phyloP scores from a whole-genome alignment of 2,888 invertebrate genomes.

The Sycophila texana region DNA sequence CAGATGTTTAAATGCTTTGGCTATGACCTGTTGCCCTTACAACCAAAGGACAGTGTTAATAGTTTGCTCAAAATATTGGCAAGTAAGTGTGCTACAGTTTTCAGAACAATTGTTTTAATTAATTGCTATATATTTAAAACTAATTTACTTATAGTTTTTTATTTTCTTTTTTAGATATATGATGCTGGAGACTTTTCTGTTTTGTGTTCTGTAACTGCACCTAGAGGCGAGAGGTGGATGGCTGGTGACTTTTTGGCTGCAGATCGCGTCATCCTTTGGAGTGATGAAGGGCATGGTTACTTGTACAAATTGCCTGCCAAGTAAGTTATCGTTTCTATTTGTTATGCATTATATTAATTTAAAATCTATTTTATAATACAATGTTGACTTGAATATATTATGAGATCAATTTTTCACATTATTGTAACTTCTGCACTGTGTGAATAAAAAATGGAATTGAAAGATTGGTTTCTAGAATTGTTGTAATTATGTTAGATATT shows the following conservation, averaged over 20 bases:
- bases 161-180: conserved; percentile 78
- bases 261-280: conserved; percentile 95
- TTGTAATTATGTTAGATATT: conserved; percentile 32
- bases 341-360: conserved; percentile 2
- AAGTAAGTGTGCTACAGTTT: conserved; percentile 77
- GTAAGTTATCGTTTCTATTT: conserved; percentile 79
- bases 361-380: conserved; percentile 23
- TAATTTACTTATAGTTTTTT: conserved; percentile 62
- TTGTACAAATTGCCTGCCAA: conserved; percentile 96
- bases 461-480: conserved; percentile 47
- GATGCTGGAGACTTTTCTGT: conserved; percentile 96
- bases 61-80: conserved; percentile 98
- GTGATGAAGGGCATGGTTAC: conserved; percentile 96
- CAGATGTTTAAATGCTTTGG: conserved; percentile 93
- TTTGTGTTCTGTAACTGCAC: conserved; percentile 93
- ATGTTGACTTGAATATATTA: conserved; percentile 23
- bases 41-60: conserved; percentile 98
- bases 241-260: conserved; percentile 96
- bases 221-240: conserved; percentile 93
- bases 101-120: neutral
- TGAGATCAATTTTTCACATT: conserved; percentile 33
- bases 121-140: neutral
- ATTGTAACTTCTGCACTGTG: neutral
- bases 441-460: conserved; percentile 11
- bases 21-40: conserved; percentile 94